Evolutionary conservation across 2,113 vertebrate species (phyloP), one percentile per base, ranked within the genome.

Genomic region (Numenius arquata): DNA sequence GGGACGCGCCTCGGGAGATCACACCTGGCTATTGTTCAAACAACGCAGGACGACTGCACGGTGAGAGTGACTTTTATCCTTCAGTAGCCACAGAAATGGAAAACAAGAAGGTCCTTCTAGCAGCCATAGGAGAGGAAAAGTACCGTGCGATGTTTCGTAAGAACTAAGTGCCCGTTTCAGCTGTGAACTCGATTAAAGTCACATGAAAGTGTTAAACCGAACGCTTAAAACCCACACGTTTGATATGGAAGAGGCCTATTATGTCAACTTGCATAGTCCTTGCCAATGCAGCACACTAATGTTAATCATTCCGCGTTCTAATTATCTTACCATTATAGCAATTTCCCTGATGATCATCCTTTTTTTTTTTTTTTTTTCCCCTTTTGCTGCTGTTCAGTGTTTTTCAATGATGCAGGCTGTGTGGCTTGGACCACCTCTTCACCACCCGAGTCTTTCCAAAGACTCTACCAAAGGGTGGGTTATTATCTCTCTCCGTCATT

Each of bases 301-400:
- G 88, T 92, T 96, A 95, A 93, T 97, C 87, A 93, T 93, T 96
- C 91, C 38, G 26, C 0, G 0, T 97, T 89, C 96, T 96, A 96
- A 97, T 97, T 96, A 94, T 93, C 92, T 95, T 70, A 96, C 88
- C 85, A 96, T 95, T 95, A 94, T 90, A 95, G 94, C 84, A 97
- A 95, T 96, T 96, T 97, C 85, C 96, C 84, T 91, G 87, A 95
- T 85, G 84, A 96, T 91, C 55, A 82, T 66, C 40, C 11, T 2
- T 43, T n/a, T 29, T 47, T 47, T 62, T n/a, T 29, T 53, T 15
- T 34, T 10, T 25, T 36, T 38, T 8, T 6, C 4, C 16, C 15
- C 10, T 80, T 92, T 66, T 73, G 59, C 81, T 91, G 94, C 73
- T 96, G 81, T 95, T 97, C 93, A 70, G 75, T 88, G 74, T 12